phyloP scores from a whole-genome alignment of 2,888 invertebrate genomes.

The Lasioglossum figueresi region DNA sequence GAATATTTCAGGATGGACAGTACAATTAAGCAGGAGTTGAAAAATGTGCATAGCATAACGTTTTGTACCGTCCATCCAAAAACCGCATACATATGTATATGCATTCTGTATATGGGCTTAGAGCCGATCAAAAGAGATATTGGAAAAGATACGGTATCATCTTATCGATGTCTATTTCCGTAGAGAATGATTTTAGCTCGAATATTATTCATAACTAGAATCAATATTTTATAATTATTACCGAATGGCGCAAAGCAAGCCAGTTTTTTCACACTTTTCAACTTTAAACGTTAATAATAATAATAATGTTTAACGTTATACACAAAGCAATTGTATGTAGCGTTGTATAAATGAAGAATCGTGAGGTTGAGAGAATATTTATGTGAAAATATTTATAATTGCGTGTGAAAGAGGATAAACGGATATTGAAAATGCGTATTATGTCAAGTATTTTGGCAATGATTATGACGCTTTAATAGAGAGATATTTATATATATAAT shows the following conservation, averaged over 20 bases:
- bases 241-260: not conserved
- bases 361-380: conserved; percentile 8
- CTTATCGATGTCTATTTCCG: not conserved
- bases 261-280: conserved; percentile 13
- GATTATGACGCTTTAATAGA: conserved; percentile 19
- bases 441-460: conserved; percentile 24
- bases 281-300: not conserved
- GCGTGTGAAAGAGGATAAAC: not conserved
- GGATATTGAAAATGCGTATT: not conserved
- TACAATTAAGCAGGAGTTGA: conserved; percentile 1
- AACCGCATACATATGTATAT: not conserved
- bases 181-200: not conserved
- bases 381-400: conserved; percentile 28
- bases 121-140: not conserved
- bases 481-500: not conserved
- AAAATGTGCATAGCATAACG: not conserved
- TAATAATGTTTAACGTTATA: conserved; percentile 19
- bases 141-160: not conserved
- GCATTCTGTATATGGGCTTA: conserved; percentile 3
- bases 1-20: not conserved
- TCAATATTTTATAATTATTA: conserved; percentile 16
- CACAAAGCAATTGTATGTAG: conserved; percentile 14
- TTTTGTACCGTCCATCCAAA: not conserved
- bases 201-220: not conserved
- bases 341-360: not conserved